These are phyloP conservation scores for Hololepta plana DNA, from an alignment of 2,888 invertebrate species.

Conservation along the genomic window DNA sequence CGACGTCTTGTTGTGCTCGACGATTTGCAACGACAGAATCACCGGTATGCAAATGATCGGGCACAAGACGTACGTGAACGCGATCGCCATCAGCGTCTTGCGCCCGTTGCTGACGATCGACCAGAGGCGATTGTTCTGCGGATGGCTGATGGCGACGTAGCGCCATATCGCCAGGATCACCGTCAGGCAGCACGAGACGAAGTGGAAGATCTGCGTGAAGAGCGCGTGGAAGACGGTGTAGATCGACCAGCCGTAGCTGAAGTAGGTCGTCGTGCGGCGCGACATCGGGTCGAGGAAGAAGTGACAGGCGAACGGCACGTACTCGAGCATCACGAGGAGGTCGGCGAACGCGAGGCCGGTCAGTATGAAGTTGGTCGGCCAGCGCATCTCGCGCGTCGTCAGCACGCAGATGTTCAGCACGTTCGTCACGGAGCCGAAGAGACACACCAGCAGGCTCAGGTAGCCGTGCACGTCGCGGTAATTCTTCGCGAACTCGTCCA, in stretches of 20 bases:
- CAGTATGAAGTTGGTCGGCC: slow-evolving; percentile 81
- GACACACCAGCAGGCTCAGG: slow-evolving; percentile 68
- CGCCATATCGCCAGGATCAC: slow-evolving; percentile 87
- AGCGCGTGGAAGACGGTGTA: slow-evolving; percentile 79
- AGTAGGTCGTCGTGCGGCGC: slow-evolving; percentile 31
- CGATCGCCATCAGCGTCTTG: slow-evolving; percentile 57
- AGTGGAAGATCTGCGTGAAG: slow-evolving; percentile 74
- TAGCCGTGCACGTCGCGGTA: slow-evolving; percentile 70
- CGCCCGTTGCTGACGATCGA: slow-evolving; percentile 44
- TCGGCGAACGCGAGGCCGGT: slow-evolving; percentile 84
- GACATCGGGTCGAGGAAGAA: slow-evolving; percentile 49
- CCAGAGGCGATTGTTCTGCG: slow-evolving; percentile 63
- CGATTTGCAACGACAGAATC: slow-evolving; percentile 61
- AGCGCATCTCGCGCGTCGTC: slow-evolving; percentile 75
- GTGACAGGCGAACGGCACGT: slow-evolving; percentile 77
- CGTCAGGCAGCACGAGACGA: slow-evolving; percentile 80
- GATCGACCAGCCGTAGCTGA: slow-evolving; percentile 57
- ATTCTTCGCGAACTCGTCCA: slow-evolving; percentile 39
- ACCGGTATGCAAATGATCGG: slow-evolving; percentile 72
- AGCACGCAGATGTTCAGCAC: slow-evolving; percentile 82
- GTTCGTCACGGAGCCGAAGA: slow-evolving; percentile 80
- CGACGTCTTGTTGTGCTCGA: slow-evolving; percentile 24
- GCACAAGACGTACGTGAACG: slow-evolving; percentile 64
- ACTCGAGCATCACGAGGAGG: slow-evolving; percentile 85
- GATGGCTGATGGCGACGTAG: slow-evolving; percentile 69